Percentiles rank a stretch among this genome's conserved stretches.
phyloP scores from a whole-genome alignment of 2,797 vertebrate genomes.

The Acridotheres tristis region DNA sequence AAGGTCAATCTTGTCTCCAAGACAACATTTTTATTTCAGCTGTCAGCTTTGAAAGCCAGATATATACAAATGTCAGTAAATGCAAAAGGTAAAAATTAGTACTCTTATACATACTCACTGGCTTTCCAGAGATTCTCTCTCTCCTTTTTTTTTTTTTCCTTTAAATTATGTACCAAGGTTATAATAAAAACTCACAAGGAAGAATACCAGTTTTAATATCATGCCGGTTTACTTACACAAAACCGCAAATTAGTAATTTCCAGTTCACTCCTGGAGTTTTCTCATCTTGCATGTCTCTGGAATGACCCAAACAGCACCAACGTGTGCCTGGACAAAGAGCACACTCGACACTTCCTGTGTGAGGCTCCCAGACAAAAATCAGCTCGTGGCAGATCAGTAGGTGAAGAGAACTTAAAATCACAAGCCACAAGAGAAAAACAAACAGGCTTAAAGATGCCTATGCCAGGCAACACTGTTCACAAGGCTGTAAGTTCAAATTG shows the following conservation, averaged over 20 bases:
- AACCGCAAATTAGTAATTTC: neutral
- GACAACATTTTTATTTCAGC: neutral
- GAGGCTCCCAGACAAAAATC: neutral
- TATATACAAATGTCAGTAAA: neutral
- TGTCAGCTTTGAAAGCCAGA: neutral
- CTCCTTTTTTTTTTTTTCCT: neutral
- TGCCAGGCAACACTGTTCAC: neutral
- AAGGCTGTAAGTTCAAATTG: neutral
- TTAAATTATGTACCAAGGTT: neutral
- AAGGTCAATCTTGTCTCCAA: neutral
- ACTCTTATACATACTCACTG: neutral
- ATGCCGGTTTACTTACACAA: neutral
- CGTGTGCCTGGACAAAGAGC: neutral
- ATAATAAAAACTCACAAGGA: neutral
- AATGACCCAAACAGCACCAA: neutral
- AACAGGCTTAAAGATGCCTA: neutral
- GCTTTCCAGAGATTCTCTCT: neutral
- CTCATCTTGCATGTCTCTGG: neutral
- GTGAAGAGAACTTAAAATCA: neutral
- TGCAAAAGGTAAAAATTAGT: neutral
- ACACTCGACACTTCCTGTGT: neutral
- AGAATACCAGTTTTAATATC: neutral
- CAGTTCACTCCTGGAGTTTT: neutral
- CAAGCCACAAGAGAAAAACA: neutral
- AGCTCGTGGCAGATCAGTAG: neutral